Evolutionary conservation across 2,113 vertebrate species (phyloP).

Genomic region (Leptobrachium ailaonicum): DNA sequence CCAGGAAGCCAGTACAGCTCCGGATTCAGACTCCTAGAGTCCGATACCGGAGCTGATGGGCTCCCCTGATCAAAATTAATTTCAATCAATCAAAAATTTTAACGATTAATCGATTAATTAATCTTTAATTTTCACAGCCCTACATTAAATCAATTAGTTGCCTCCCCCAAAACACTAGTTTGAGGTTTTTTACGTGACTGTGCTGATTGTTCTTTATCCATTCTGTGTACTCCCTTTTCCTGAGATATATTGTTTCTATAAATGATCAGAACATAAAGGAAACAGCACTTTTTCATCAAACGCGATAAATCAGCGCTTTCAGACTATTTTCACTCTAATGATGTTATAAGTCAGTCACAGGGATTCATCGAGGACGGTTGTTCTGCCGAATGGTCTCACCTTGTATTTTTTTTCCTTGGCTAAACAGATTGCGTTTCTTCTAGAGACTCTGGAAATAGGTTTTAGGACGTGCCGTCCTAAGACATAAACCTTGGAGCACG

Average conservation of each 20-base stretch:
- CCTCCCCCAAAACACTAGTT: background rate
- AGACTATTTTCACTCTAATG: conserved; percentile 30
- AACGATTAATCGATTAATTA: too few relatives aligned
- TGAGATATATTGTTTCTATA: conserved; percentile 18
- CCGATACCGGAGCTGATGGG: too few relatives aligned
- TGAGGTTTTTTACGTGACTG: background rate
- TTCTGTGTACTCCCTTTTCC: conserved; percentile 12
- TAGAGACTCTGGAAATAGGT: conserved; percentile 29
- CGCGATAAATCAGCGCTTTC: conserved; percentile 18
- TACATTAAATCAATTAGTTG: background rate
- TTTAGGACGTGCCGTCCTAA: conserved; percentile 16
- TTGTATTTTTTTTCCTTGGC: conserved; percentile 23
- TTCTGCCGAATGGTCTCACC: conserved; percentile 22
- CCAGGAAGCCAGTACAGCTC: too few relatives aligned
- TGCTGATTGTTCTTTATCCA: background rate
- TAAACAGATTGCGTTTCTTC: conserved; percentile 35
- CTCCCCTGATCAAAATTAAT: too few relatives aligned
- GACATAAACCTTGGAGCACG: conserved; percentile 21
- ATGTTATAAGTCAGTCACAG: conserved; percentile 32
- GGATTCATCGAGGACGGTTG: conserved; percentile 16
- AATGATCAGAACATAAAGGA: conserved; percentile 15
- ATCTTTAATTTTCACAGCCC: too few relatives aligned
- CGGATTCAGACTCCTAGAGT: too few relatives aligned
- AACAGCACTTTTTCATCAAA: background rate
- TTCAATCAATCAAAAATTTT: too few relatives aligned